Evolutionary conservation across 1,140 invertebrate genomes (phyloP), one percentile per base, ranked within the genome.

Genomic region (Heliconius congener): DNA sequence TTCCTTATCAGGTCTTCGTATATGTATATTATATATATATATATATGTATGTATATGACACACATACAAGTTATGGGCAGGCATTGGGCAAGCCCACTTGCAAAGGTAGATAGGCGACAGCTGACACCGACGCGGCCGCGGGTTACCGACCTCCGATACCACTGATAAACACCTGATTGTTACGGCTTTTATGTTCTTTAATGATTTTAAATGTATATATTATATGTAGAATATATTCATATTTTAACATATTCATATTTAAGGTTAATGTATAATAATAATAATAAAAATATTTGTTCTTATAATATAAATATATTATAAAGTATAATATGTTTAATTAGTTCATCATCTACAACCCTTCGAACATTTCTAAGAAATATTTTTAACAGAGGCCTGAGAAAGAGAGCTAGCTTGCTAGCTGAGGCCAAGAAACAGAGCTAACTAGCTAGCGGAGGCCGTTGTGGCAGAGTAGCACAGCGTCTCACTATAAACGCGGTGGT

Each of bases 121-220:
- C 60, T 66, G 60, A 66, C 57, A 60, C 23, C 55, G 23, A 11
- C 23, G 60, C 27, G 60, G 60, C 13, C 11, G 60, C 60, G 60
- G 60, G 60, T 66, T 30, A 66, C 60, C 60, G 60, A 66, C 60
- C 60, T 30, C 9, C 60, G 60, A 66, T 66, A 66, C 60, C 60
- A 66, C 60, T 30, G 60, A 66, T 66, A 66, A 60, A 60, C 57
- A 66, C 60, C 23, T 66, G 60, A 66, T 66, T n/a, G 60, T 27
- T 23, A 66, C 60, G 60, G 8, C 23, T 30, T 23, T 27, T 66
- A 27, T 27, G 11, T 66, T 27, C 9, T 66, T 27, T 23, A 27
- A 13, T 23, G 19, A 9, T 57, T 66, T 30, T 66, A 9, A 66
- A 60, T 60, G 19, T 60, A 55, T n/a, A n/a, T 55, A 19, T 1